Conservation (phyloP, 2,888 invertebrate genomes). For the Chrysolina haemoptera region DNA sequence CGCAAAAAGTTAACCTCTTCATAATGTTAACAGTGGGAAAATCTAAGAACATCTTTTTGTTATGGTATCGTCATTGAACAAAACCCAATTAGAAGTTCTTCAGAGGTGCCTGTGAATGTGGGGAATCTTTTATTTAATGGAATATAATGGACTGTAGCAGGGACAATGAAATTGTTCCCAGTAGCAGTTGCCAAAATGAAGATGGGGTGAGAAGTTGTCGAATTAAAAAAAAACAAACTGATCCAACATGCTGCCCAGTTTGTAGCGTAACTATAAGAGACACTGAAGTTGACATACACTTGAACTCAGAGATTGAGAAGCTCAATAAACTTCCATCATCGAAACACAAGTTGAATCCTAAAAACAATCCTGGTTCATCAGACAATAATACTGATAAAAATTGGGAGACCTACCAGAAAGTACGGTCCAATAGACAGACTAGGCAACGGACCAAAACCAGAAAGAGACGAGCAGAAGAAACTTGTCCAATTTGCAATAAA, state of each 20-base stretch:
- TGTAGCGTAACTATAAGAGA: conserved; percentile 89
- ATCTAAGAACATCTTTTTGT: conserved; percentile 48
- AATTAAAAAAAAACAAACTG: conserved; percentile 76
- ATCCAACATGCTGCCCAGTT: conserved; percentile 88
- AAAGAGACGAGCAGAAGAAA: conserved; percentile 77
- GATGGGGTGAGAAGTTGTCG: conserved; percentile 69
- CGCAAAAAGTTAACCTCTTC: conserved; percentile 13
- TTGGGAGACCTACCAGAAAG: conserved; percentile 84
- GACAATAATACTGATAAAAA: conserved; percentile 70
- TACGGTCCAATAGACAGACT: conserved; percentile 81
- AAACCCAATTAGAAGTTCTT: background rate
- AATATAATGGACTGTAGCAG: conserved; percentile 56
- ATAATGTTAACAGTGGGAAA: conserved; percentile 41
- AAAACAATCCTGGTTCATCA: conserved; percentile 70
- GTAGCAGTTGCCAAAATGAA: conserved; percentile 59
- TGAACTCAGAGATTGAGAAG: conserved; percentile 84
- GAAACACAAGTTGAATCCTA: conserved; percentile 63
- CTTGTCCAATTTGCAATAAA: conserved; percentile 88
- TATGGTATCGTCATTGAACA: conserved; percentile 37
- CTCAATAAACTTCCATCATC: conserved; percentile 73
- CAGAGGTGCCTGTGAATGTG: conserved; percentile 27
- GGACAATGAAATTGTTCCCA: conserved; percentile 53
- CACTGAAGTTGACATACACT: conserved; percentile 88
- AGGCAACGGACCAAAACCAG: conserved; percentile 77
- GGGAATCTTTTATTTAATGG: conserved; percentile 45